Evolutionary conservation across 2,888 invertebrate species (phyloP).

Genomic region (Cataglyphis albicans): DNA sequence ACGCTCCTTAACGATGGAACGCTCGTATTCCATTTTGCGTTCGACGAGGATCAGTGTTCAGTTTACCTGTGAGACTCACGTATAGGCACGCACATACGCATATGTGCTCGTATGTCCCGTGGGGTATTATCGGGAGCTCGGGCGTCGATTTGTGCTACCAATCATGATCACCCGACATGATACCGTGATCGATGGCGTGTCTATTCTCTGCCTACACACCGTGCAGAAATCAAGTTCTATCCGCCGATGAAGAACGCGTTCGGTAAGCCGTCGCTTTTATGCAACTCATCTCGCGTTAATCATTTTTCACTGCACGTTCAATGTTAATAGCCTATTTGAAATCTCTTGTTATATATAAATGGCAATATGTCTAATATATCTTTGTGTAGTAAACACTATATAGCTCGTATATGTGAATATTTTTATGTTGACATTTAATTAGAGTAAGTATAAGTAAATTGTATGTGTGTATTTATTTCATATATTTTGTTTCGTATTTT

Average conservation of each 20-base stretch:
- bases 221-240: conserved; percentile 44
- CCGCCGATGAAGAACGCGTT: conserved; percentile 40
- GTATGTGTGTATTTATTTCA: not conserved
- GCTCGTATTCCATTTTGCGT: conserved; percentile 15
- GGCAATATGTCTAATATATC: not conserved
- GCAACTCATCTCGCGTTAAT: conserved; percentile 19
- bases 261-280: conserved; percentile 19
- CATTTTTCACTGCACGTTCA: not conserved
- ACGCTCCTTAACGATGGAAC: conserved; percentile 11
- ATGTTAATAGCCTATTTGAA: conserved; percentile 14
- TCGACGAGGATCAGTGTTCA: conserved; percentile 15
- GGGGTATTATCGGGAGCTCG: conserved; percentile 62
- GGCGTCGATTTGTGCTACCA: conserved; percentile 60
- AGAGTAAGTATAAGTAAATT: not conserved
- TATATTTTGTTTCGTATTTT: not conserved
- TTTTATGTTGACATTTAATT: not conserved
- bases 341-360: not conserved
- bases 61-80: not conserved
- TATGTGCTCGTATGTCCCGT: conserved; percentile 28
- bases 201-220: conserved; percentile 39
- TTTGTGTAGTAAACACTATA: not conserved
- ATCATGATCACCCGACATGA: conserved; percentile 62
- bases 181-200: conserved; percentile 63
- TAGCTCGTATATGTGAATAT: not conserved
- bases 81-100: not conserved